A percentile compares a stretch with the other conserved stretches of the same genome.
phyloP scores from a whole-genome alignment of 2,888 invertebrate genomes.

The Alsophila aescularia region DNA sequence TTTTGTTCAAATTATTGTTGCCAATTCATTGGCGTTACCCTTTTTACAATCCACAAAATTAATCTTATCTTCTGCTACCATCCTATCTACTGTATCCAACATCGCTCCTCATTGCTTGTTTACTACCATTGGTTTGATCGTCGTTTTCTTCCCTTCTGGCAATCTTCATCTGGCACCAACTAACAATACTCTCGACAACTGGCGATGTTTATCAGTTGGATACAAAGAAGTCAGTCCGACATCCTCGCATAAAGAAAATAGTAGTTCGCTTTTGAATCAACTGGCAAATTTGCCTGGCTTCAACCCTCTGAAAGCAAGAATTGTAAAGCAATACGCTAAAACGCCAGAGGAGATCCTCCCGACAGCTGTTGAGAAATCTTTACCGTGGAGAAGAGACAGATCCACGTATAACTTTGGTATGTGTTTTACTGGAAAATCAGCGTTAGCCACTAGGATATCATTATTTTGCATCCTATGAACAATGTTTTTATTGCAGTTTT shows the following conservation, averaged over 20 bases:
- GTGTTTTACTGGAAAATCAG: slow-evolving; percentile 66
- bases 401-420: slow-evolving; percentile 90
- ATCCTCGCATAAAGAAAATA: slow-evolving; percentile 86
- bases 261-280: slow-evolving; percentile 88
- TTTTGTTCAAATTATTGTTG: slow-evolving; percentile 3
- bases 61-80: slow-evolving; percentile 1
- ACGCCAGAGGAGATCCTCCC: slow-evolving; percentile 86
- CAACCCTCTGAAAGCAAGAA: slow-evolving; percentile 88
- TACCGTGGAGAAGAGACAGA: slow-evolving; percentile 93
- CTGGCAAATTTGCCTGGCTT: slow-evolving; percentile 88
- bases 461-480: slow-evolving; percentile 62
- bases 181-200: slow-evolving; percentile 72
- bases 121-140: slow-evolving; percentile 75
- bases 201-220: slow-evolving; percentile 76
- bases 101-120: slow-evolving; percentile 68
- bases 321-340: slow-evolving; percentile 88
- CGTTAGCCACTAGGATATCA: slow-evolving; percentile 49
- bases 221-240: slow-evolving; percentile 83
- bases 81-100: not conserved
- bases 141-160: slow-evolving; percentile 84
- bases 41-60: not conserved
- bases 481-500: slow-evolving; percentile 43
- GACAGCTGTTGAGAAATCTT: slow-evolving; percentile 91
- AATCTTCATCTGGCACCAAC: slow-evolving; percentile 79
- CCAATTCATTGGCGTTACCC: slow-evolving; percentile 1